phyloP scores from a whole-genome alignment of 2,797 vertebrate genomes.

The Falco cherrug region DNA sequence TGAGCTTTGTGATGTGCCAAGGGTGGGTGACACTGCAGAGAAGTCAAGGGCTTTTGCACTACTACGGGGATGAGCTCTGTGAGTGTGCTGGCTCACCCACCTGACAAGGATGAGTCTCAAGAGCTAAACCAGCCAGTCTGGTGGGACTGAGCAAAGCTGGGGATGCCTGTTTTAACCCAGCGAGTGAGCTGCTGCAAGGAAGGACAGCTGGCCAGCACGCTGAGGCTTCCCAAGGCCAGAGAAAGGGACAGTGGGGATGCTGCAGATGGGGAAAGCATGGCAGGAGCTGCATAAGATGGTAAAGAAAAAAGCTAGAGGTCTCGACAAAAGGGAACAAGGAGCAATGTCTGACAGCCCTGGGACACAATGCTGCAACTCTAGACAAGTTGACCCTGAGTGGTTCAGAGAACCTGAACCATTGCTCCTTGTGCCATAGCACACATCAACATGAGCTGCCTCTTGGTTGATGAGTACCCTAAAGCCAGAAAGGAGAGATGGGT shows the following conservation, averaged over 20 bases:
- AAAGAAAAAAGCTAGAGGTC: background rate
- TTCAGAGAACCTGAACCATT: background rate
- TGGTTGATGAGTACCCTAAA: background rate
- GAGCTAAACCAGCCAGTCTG: background rate
- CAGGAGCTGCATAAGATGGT: background rate
- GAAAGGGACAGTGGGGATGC: background rate
- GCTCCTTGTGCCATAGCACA: background rate
- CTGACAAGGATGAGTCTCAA: background rate
- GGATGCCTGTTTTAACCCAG: background rate
- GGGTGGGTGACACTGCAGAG: background rate
- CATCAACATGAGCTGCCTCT: rapidly evolving
- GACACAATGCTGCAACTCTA: background rate
- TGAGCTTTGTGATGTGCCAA: background rate
- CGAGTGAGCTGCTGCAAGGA: rapidly evolving
- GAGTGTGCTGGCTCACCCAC: background rate
- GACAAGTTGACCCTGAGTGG: background rate
- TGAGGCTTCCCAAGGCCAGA: background rate
- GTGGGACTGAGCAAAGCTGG: background rate
- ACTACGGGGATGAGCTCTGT: background rate
- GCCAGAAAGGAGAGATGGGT: background rate
- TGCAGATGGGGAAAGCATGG: background rate
- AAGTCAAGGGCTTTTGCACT: background rate
- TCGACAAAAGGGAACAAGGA: background rate
- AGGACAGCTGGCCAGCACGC: background rate
- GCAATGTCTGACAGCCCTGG: background rate